These are phyloP conservation scores for Idaea dimidiata DNA, from an alignment of 2,888 invertebrate species.

Conservation along the genomic window DNA sequence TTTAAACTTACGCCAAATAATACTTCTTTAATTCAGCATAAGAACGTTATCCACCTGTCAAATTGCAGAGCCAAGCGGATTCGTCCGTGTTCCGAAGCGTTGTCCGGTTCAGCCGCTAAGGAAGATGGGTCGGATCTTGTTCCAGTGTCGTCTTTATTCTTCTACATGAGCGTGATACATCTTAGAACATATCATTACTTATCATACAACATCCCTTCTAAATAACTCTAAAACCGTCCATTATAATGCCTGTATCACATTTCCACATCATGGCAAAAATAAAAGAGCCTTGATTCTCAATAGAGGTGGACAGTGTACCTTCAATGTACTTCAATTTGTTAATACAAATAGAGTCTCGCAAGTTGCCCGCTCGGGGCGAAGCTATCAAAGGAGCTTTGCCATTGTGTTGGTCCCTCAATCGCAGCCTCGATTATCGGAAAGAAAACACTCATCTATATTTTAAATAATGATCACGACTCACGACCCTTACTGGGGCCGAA, in stretches of 20 bases:
- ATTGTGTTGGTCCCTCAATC: slow-evolving; percentile 76
- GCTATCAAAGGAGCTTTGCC: slow-evolving; percentile 60
- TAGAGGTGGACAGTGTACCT: slow-evolving; percentile 66
- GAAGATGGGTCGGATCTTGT: too few relatives aligned
- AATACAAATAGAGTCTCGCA: slow-evolving; percentile 72
- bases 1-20: too few relatives aligned
- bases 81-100: too few relatives aligned
- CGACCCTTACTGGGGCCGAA: slow-evolving; percentile 48
- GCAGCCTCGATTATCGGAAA: slow-evolving; percentile 78
- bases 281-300: slow-evolving; percentile 29
- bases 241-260: neutral
- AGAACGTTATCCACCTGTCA: too few relatives aligned
- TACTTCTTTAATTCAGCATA: too few relatives aligned
- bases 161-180: too few relatives aligned
- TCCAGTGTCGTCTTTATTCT: too few relatives aligned
- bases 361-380: slow-evolving; percentile 63
- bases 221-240: neutral
- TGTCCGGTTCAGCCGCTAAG: too few relatives aligned
- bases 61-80: too few relatives aligned
- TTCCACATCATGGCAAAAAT: neutral
- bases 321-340: slow-evolving; percentile 78
- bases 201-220: neutral
- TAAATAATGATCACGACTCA: slow-evolving; percentile 80
- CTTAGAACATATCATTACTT: too few relatives aligned
- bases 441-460: slow-evolving; percentile 81